Evolutionary conservation across 2,113 vertebrate genomes (phyloP).

Genomic region (Lonchura striata): DNA sequence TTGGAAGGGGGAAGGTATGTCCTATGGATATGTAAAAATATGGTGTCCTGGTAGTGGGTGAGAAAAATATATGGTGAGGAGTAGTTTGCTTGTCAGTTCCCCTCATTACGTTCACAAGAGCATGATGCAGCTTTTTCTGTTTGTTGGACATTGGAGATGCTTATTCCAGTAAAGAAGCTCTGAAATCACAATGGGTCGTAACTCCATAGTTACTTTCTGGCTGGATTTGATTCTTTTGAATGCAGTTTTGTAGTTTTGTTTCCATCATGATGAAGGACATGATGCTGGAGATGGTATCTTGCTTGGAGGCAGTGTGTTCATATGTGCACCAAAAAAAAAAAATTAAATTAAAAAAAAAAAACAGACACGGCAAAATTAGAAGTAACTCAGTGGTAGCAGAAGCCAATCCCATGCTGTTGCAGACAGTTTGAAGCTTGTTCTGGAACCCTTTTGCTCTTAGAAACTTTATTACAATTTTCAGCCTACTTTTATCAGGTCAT

Average conservation of each 20-base stretch:
- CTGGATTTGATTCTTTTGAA: background rate
- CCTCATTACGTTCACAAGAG: background rate
- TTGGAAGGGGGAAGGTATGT: background rate
- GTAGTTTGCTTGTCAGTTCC: background rate
- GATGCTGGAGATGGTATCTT: fast-evolving
- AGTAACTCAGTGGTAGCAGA: background rate
- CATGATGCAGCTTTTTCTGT: fast-evolving
- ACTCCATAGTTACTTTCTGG: background rate
- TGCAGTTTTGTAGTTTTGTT: background rate
- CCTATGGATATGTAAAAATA: background rate
- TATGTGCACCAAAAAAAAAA: background rate
- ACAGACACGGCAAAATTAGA: background rate
- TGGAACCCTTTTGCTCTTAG: background rate
- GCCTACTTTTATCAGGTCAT: background rate
- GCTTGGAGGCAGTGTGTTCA: fast-evolving
- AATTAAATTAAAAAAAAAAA: background rate
- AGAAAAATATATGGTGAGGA: background rate
- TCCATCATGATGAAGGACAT: background rate
- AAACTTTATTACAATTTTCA: background rate
- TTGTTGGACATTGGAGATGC: background rate
- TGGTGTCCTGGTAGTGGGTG: background rate
- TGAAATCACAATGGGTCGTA: background rate
- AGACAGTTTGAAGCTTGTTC: background rate
- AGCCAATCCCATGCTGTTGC: background rate
- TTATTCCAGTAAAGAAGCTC: background rate